Evolutionary conservation across 2,888 invertebrate species (phyloP), one percentile per base, ranked within the genome.

Genomic region (Agrenia bidenticulata): DNA sequence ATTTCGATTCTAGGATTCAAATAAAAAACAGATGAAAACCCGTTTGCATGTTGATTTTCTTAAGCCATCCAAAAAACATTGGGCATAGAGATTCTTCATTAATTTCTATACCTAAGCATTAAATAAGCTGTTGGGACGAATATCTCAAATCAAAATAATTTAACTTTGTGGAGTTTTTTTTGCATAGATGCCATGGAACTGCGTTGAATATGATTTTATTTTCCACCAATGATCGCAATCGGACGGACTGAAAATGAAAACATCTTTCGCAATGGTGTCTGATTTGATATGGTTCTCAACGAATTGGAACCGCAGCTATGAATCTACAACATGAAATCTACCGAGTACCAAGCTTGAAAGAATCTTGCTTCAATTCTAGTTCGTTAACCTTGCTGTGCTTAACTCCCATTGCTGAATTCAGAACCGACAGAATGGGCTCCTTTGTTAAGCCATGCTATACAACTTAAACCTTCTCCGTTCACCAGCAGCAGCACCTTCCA

Each of bases 221-320:
- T n/a, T n/a, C n/a, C n/a, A n/a, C n/a, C n/a, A n/a, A n/a, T n/a
- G 11, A 11, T 32, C 32, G 32, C 11, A 11, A 32, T 15, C 45
- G 45, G 17, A 54, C 17, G 37, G 49, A 58, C 45, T 58, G 49
- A 58, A 27, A 45, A 37, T 41, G 58, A 58, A 58, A 58, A 58
- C 15, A 24, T 42, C 37, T 58, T 58, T 58, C 58, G 45, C 19
- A 58, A 45, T 58, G 57, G 57, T 39, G 21, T 45, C 41, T 24
- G 21, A 42, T 45, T 58, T 9, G 58, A 37, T 41, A 42, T 42
- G 26, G 58, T 58, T 58, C 26, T 42, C 13, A 51, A 32, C 32
- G 32, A 11, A 32, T 24, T 9, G 24, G 23, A 51, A 19, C 21
- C 51, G 15, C 51, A 45, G 5, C 45, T 9, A n/a, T 5, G 15